Base-by-base conservation (phyloP, 2,797 vertebrate genomes). In the Hyperoplus lanceolatus region DNA sequence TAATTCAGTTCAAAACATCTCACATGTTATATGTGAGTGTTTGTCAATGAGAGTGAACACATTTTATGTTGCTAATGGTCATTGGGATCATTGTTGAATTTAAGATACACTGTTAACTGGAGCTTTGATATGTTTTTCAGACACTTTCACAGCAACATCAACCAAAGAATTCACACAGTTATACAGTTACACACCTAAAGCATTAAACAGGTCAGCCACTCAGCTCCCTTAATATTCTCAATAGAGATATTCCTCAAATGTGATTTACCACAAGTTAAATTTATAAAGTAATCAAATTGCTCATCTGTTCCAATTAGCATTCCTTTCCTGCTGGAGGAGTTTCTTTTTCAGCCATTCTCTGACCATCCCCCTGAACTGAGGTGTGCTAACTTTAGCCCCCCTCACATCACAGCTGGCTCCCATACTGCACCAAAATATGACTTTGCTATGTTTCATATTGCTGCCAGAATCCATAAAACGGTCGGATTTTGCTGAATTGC, bases 401-500 rank as follows among this genome's bases (percentile, higher is more conserved):
- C 63, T 29, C 29, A 29, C 29, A 60, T 79, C 81, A 72, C 88
- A 90, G 88, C 90, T 85, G 87, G 51, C 75, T 82, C 76, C 48
- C 51, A 54, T 71, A 62, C 76, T 77, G 81, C 83, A 70, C 67
- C 79, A 59, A 84, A 82, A 81, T 68, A 88, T 76, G 55, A 89
- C 72, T 42, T 59, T 39, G 62, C 75, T 72, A 51, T 45, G 11
- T 86, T 86, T 90, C 60, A 69, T 73, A 66, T 61, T 50, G 57
- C 61, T 84, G 88, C 87, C 91, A 91, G 80, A 65, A 60, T 84
- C 82, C 84, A 89, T 91, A 85, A 90, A 92, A 76, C 59, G 0
- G 21, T 57, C 81, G 84, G 61, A 75, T 89, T 91, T 67, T 87
- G 90, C 91, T 92, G 91, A 92, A 75, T 84, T 58, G 83, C 83